Base-by-base conservation (phyloP, 2,797 vertebrate species). In the Graptemys geographica region DNA sequence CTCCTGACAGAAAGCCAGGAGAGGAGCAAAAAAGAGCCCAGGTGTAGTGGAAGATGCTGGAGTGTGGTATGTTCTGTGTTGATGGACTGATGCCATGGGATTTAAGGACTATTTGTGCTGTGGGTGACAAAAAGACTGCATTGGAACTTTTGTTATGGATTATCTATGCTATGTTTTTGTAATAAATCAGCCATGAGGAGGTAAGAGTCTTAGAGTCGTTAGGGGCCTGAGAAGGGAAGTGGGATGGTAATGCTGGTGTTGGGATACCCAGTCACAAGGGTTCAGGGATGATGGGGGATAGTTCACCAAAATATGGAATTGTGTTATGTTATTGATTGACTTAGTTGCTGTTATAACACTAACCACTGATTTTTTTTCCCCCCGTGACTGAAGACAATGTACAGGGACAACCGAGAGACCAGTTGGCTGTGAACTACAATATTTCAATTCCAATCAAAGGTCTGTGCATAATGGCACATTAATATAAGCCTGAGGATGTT, bases 221-320 rank as follows among this genome's bases (percentile, higher is more conserved):
- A 37, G n/a, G 8, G 9, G 19, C 65, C n/a, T 72, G n/a, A 25
- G 37, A 72, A 41, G 21, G 37, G n/a, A 72, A 72, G 10, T 72
- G 19, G 9, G n/a, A 41, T 0, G 21, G 65, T 37, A 72, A 72
- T 1, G 5, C n/a, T 69, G 18, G 21, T 11, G 1, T 41, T 41
- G 19, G n/a, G 65, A 23, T 41, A 72, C 19, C n/a, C 19, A 72
- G 65, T 11, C 65, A 41, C 65, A 72, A 72, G 65, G 21, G 19
- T 9, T 21, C 21, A 23, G 21, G 65, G n/a, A 72, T 21, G 19
- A 23, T 10, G 19, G 19, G 19, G n/a, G 19, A 37, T 37, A 18
- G 37, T 37, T 56, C 25, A 81, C 37, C 18, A 25, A 44, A 33
- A 16, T 49, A 4, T 5, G 6, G 16, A 52, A 31, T 11, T 27